Evolutionary conservation across 2,113 vertebrate species (phyloP).

Genomic region (Anolis carolinensis): DNA sequence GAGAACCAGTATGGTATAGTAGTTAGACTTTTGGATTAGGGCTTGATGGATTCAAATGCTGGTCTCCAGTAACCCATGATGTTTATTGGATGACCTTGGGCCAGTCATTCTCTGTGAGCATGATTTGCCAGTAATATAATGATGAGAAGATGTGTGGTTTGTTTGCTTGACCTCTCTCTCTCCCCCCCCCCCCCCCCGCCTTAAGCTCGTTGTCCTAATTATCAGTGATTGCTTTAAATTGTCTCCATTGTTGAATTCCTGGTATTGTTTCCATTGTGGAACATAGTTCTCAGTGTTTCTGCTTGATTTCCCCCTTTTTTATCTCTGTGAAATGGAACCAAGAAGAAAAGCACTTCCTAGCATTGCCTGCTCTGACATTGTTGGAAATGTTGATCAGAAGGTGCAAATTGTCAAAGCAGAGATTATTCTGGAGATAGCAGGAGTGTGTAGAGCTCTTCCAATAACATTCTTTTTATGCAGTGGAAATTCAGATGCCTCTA

Average conservation of each 20-base stretch:
- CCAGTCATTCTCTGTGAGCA: no score
- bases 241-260: neutral
- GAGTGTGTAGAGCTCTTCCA: neutral
- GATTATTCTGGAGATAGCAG: neutral
- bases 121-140: no score
- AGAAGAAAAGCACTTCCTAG: neutral
- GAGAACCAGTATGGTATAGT: no score
- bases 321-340: neutral
- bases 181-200: neutral
- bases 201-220: neutral
- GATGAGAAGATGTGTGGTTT: no score
- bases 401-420: neutral
- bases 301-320: neutral
- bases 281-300: neutral
- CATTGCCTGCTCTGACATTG: neutral
- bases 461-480: neutral
- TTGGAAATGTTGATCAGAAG: neutral
- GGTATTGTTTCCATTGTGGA: neutral
- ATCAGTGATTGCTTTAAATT: neutral
- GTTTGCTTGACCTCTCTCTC: neutral
- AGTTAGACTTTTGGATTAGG: no score
- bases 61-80: no score
- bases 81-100: no score
- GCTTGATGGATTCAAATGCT: no score
- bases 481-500: constrained; percentile 1